Evolutionary conservation across 2,888 invertebrate genomes (phyloP).

Genomic region (Phlogophora meticulosa): DNA sequence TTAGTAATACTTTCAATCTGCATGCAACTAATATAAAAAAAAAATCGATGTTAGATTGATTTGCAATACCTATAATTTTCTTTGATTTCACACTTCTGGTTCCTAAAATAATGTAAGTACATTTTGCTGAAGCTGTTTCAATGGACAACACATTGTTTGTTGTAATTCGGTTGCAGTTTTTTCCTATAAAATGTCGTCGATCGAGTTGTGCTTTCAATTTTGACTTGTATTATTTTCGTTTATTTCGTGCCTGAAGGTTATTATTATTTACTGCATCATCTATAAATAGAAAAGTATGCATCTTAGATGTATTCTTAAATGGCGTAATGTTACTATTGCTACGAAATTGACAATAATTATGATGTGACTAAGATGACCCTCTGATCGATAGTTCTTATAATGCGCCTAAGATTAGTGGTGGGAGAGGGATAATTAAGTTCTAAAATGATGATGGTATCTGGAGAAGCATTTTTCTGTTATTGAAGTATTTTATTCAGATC

Average conservation of each 20-base stretch:
- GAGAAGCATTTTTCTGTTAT: neutral
- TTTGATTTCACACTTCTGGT: constrained; percentile 65
- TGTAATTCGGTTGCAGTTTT: constrained; percentile 49
- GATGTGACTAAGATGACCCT: neutral
- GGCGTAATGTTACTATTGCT: constrained; percentile 11
- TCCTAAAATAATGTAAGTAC: constrained; percentile 69
- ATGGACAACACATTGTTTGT: constrained; percentile 37
- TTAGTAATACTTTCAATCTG: constrained; percentile 43
- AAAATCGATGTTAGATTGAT: constrained; percentile 76
- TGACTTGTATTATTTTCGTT: constrained; percentile 38
- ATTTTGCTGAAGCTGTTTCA: constrained; percentile 4
- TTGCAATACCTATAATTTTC: constrained; percentile 62
- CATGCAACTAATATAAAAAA: constrained; percentile 59
- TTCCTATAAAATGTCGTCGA: constrained; percentile 54
- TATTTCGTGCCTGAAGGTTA: constrained; percentile 25
- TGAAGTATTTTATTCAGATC: neutral
- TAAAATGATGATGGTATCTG: neutral
- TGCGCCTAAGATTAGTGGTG: neutral
- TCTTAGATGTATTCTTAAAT: neutral
- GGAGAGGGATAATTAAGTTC: neutral
- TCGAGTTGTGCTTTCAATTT: constrained; percentile 45
- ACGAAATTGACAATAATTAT: constrained; percentile 21
- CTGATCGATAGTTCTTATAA: constrained; percentile 1
- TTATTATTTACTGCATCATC: constrained; percentile 26
- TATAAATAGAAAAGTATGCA: constrained; percentile 20